Percentiles rank a stretch among this genome's conserved stretches.
Conservation (phyloP, 2,113 vertebrate species). For the Caranx ignobilis region DNA sequence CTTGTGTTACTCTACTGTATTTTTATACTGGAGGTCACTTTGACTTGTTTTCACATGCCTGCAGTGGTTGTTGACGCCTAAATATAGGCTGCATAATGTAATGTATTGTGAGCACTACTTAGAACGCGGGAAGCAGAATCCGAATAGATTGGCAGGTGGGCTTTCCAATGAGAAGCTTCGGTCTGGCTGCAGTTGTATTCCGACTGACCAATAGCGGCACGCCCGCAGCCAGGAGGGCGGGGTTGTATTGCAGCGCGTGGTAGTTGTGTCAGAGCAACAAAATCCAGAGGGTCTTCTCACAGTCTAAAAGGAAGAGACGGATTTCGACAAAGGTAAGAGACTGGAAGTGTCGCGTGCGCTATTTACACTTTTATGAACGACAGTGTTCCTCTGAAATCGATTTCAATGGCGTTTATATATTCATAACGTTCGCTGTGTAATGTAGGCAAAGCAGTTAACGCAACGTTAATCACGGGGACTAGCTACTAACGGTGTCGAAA, state of each 20-base stretch:
- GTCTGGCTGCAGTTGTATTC: constrained; percentile 30
- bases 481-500: not conserved
- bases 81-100: constrained; percentile 70
- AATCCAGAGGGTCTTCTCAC: constrained; percentile 62
- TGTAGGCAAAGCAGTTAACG: constrained; percentile 23
- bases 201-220: constrained; percentile 62
- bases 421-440: not conserved
- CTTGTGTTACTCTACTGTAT: constrained; percentile 17
- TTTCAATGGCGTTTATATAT: not conserved
- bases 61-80: constrained; percentile 65
- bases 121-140: constrained; percentile 77
- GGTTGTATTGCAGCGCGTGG: constrained; percentile 71
- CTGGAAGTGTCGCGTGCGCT: not conserved
- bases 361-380: not conserved
- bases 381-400: fast-evolving
- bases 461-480: constrained; percentile 41
- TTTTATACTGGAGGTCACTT: constrained; percentile 56
- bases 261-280: constrained; percentile 77
- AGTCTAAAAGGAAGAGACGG: constrained; percentile 42
- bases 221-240: constrained; percentile 46
- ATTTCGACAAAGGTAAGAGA: constrained; percentile 64
- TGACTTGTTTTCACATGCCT: constrained; percentile 54
- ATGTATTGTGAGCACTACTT: constrained; percentile 41
- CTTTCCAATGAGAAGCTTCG: constrained; percentile 60
- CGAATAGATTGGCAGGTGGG: constrained; percentile 62